Evolutionary conservation across 2,797 vertebrate genomes (phyloP), one percentile per base, ranked within the genome.

Genomic region (Hippocampus kuda): DNA sequence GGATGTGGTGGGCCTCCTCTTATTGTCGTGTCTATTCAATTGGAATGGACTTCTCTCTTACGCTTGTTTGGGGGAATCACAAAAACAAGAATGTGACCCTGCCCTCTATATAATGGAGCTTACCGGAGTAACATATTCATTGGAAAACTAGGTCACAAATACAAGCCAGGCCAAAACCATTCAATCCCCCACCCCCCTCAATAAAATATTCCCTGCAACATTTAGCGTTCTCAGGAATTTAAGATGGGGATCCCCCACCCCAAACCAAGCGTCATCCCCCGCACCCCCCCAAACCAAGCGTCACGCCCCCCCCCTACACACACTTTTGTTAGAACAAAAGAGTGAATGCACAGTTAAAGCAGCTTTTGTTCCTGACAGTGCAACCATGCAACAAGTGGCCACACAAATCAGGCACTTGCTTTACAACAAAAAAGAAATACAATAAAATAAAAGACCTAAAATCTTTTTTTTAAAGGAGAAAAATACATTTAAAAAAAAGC

Each of bases 341-440:
- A 83, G 75, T 84, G 87, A 84, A 89, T 85, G 84, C 81, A 79
- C 84, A 81, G 88, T 91, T 88, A 82, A 87, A 83, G 85, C 83
- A 83, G 86, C 87, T 85, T 90, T 92, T 93, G 90, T 92, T 85
- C 66, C 68, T 84, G 88, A 90, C 90, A 85, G 84, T 82, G 89
- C 90, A 90, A 88, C 86, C 90, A 85, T 89, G 89, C 85, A 44
- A 64, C 41, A 16, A 44, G 41, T 44, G 41, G 34, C 62, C 15
- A 34, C 60, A 41, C 13, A 18, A 4, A 20, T 20, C 27, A 16
- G 8, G 5, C 9, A 3, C 34, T 24, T 5, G 22, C 20, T 63
- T 63, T 46, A 41, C 34, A 53, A 42, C 46, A 66, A 70, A 11
- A 63, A 67, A 64, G 15, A 54, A 67, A 70, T 54, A 38, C 6